phyloP scores from a whole-genome alignment of 2,888 invertebrate genomes.

The Drosophila conformis region DNA sequence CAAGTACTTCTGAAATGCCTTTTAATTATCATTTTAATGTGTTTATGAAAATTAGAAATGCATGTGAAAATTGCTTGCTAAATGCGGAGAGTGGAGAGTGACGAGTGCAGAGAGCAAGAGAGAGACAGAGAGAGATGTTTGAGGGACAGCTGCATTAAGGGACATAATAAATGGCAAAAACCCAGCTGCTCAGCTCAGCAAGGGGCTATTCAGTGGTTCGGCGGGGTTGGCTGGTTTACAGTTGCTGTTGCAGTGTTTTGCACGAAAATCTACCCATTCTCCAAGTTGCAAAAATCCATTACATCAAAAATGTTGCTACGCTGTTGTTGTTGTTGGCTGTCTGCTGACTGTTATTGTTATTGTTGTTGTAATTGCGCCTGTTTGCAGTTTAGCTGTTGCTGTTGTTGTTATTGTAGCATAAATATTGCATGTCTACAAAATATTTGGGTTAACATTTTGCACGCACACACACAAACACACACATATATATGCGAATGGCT shows the following conservation, averaged over 20 bases:
- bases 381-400: constrained; percentile 41
- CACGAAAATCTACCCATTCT: constrained; percentile 28
- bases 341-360: constrained; percentile 38
- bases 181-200: constrained; percentile 43
- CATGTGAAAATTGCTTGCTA: constrained; percentile 70
- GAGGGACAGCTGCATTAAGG: constrained; percentile 63
- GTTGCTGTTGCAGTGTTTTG: constrained; percentile 36
- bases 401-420: constrained; percentile 54
- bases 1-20: constrained; percentile 44
- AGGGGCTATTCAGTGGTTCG: constrained; percentile 30
- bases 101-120: not conserved
- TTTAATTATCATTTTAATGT: constrained; percentile 82
- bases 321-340: constrained; percentile 35
- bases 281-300: constrained; percentile 57
- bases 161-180: constrained; percentile 37
- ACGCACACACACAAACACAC: constrained; percentile 39
- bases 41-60: constrained; percentile 80
- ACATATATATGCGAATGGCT: not conserved
- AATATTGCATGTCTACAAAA: constrained; percentile 79
- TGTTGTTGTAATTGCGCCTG: constrained; percentile 55
- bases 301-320: constrained; percentile 42
- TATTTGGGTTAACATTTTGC: constrained; percentile 80
- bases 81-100: constrained; percentile 31
- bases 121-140: constrained; percentile 6
- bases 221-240: constrained; percentile 37